Percentiles rank a stretch among this genome's conserved stretches.
These are phyloP conservation scores for Sphaerodactylus townsendi DNA, from an alignment of 2,113 vertebrate species.

Conservation along the genomic window DNA sequence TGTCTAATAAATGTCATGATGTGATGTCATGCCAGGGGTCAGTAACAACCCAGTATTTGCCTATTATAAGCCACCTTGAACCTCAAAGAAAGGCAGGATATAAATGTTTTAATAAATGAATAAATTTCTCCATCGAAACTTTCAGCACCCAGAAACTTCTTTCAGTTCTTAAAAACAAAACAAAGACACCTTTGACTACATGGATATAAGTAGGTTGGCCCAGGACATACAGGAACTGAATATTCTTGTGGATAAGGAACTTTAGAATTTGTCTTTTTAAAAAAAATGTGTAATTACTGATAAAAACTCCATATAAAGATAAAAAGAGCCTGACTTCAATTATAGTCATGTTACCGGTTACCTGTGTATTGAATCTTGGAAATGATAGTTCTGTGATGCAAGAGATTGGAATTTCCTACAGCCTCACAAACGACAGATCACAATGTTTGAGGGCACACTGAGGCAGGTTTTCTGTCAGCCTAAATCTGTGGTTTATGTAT, in stretches of 20 bases:
- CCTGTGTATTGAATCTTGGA: not conserved
- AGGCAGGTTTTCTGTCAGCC: too few relatives aligned
- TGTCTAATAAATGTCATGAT: too few relatives aligned
- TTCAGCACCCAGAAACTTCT: not conserved
- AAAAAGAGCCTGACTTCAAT: constrained; percentile 30
- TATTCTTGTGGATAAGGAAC: not conserved
- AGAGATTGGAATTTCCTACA: not conserved
- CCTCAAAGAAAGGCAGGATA: too few relatives aligned
- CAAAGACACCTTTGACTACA: not conserved
- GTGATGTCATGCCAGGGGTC: too few relatives aligned
- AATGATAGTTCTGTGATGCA: not conserved
- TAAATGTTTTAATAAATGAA: too few relatives aligned
- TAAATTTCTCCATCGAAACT: not conserved
- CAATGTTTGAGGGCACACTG: not conserved
- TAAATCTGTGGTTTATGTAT: too few relatives aligned
- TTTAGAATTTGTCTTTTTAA: not conserved
- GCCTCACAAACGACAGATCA: not conserved
- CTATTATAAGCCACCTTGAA: too few relatives aligned
- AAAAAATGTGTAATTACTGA: not conserved
- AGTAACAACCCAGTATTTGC: too few relatives aligned
- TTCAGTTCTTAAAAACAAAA: not conserved
- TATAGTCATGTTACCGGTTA: not conserved
- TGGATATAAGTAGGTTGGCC: not conserved
- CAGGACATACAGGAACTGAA: too few relatives aligned
- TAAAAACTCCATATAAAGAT: constrained; percentile 17